These are phyloP conservation scores for Eupithecia tripunctaria DNA, from an alignment of 2,888 invertebrate species.

Conservation along the genomic window DNA sequence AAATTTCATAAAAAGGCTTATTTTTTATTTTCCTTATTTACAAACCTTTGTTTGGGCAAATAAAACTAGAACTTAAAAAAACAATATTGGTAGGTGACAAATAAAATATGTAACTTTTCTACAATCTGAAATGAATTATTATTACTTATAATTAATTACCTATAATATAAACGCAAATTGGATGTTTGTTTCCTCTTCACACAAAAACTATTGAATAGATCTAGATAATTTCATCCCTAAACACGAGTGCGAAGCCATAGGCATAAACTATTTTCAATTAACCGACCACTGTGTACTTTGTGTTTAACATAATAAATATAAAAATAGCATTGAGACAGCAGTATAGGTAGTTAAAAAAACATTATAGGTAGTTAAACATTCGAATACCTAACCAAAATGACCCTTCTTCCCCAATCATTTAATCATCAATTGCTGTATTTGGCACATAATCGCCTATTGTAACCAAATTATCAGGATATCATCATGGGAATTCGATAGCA, in stretches of 20 bases:
- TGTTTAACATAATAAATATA: background rate
- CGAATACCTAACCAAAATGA: background rate
- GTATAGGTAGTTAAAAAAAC: background rate
- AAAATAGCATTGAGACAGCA: background rate
- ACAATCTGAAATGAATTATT: no score
- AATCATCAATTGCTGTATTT: constrained; percentile 11
- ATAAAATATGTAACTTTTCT: no score
- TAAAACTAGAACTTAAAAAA: background rate
- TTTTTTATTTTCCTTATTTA: background rate
- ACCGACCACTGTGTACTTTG: no score
- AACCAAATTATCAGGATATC: constrained; percentile 34
- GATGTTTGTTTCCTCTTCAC: background rate
- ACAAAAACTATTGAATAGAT: background rate
- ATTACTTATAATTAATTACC: background rate
- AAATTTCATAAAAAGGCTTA: background rate
- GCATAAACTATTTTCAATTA: no score
- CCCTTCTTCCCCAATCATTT: background rate
- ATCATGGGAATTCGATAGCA: constrained; percentile 43
- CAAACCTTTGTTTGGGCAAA: background rate
- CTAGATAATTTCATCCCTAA: no score
- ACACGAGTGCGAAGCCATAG: no score
- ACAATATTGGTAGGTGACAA: no score
- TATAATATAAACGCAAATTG: background rate
- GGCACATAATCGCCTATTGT: constrained; percentile 34
- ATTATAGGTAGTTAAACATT: background rate